Percentiles rank a stretch among this genome's conserved stretches.
Evolutionary conservation across 1,140 invertebrate genomes (phyloP).

Genomic region (Cyrtorhinus lividipennis): DNA sequence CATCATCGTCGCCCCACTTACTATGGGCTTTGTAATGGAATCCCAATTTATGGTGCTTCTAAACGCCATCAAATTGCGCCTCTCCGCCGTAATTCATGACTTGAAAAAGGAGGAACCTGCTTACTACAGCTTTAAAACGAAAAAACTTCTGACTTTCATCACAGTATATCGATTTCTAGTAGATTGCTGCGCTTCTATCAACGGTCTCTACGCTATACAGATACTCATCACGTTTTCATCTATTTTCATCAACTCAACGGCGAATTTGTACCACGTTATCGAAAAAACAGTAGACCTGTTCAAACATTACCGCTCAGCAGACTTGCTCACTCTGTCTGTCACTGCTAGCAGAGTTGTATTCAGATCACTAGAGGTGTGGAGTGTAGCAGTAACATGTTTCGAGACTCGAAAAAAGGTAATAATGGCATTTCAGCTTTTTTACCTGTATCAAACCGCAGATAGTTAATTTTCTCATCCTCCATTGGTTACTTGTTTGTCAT

Average conservation of each 20-base stretch:
- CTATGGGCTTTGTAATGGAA: not conserved
- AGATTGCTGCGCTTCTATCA: not conserved
- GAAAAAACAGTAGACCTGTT: conserved; percentile 10
- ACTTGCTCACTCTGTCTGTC: not conserved
- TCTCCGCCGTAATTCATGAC: not conserved
- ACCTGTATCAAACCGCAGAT: not conserved
- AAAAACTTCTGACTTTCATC: not conserved
- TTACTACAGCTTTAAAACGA: not conserved
- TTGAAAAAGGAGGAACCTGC: not conserved
- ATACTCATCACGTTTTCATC: conserved; percentile 16
- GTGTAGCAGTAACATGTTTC: not conserved
- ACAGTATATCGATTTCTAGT: not conserved
- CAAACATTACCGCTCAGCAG: not conserved
- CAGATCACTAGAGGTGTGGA: conserved; percentile 16
- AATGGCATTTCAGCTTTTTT: not conserved
- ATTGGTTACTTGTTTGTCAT: not conserved
- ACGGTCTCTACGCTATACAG: conserved; percentile 10
- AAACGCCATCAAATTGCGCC: not conserved
- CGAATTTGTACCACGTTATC: conserved; percentile 19
- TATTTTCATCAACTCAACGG: conserved; percentile 15
- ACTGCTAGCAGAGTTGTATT: conserved; percentile 3
- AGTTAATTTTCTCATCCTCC: not conserved
- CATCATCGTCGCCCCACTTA: conserved; percentile 6
- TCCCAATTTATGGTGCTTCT: conserved; percentile 15
- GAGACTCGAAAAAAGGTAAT: conserved; percentile 12